Conservation (phyloP, 2,113 vertebrate species). For the Oenanthe melanoleuca region DNA sequence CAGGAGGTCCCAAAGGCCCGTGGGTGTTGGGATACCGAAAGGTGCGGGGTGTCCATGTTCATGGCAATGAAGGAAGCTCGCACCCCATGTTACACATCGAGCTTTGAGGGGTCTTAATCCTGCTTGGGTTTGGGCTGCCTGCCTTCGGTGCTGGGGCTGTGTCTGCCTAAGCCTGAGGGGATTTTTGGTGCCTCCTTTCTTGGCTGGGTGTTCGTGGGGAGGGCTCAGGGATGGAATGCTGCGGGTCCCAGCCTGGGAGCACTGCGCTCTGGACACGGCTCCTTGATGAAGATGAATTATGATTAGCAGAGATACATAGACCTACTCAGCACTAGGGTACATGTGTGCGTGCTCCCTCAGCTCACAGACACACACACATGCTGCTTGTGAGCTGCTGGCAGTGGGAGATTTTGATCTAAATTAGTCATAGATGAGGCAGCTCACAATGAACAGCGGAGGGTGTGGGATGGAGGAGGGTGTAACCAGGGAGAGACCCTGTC, state of each 20-base stretch:
- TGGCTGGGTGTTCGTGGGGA: not conserved
- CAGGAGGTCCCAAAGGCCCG: not conserved
- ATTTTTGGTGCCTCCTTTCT: not conserved
- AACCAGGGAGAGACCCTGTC: not conserved
- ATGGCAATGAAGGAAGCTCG: not conserved
- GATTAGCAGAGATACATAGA: not conserved
- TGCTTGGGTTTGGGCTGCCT: not conserved
- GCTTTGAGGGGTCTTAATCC: accelerated
- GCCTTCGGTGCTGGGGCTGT: accelerated
- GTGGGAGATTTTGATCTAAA: not conserved
- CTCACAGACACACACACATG: not conserved
- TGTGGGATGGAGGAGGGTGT: not conserved
- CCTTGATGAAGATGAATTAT: not conserved
- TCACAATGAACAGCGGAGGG: not conserved
- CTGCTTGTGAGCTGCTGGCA: not conserved
- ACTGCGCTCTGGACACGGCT: accelerated
- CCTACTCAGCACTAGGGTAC: accelerated
- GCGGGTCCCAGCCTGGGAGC: not conserved
- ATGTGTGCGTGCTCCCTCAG: accelerated
- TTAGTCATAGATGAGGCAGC: not conserved
- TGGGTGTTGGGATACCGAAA: accelerated
- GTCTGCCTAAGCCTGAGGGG: not conserved
- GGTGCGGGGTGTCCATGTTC: accelerated
- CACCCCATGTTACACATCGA: accelerated
- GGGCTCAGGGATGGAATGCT: not conserved